Conservation (phyloP, 2,797 vertebrate species). For the Falco biarmicus region DNA sequence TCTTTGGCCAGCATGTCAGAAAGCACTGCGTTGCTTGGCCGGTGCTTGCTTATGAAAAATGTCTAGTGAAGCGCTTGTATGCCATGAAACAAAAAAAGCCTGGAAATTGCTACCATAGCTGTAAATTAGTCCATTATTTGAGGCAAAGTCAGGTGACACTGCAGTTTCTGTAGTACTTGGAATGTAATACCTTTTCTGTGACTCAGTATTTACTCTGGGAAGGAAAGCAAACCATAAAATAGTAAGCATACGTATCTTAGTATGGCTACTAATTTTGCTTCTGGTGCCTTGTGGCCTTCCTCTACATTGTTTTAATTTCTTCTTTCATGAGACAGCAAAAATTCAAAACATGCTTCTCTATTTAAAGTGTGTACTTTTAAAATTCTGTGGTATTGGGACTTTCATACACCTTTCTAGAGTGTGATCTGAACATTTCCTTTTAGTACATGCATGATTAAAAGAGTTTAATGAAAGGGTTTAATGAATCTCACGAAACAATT, state of each 20-base stretch:
- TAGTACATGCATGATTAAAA: neutral
- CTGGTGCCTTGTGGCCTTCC: neutral
- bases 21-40: neutral
- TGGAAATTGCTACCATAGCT: neutral
- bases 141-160: neutral
- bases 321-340: neutral
- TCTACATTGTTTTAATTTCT: neutral
- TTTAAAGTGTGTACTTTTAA: neutral
- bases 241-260: neutral
- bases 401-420: neutral
- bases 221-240: neutral
- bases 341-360: neutral
- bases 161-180: neutral
- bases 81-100: neutral
- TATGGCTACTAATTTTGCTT: neutral
- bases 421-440: neutral
- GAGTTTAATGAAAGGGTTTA: neutral
- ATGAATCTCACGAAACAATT: conserved; percentile 1
- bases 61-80: rapidly evolving
- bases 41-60: neutral
- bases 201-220: neutral
- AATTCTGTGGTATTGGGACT: neutral
- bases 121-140: neutral
- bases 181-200: neutral
- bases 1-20: neutral